Conservation (phyloP, 2,797 vertebrate genomes). For the Phrynocephalus guinanensis region DNA sequence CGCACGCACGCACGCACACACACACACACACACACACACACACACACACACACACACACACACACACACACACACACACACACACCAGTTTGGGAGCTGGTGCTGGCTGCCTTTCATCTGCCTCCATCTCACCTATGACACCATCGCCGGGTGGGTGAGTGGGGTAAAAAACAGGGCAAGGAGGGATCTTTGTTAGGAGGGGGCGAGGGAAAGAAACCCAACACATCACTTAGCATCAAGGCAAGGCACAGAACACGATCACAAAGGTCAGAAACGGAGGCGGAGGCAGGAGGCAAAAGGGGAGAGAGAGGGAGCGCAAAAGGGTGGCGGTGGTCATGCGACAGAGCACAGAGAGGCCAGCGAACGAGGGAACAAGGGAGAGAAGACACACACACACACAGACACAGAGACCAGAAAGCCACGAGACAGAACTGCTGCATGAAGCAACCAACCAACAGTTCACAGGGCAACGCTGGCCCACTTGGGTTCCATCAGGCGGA, state of each 20-base stretch:
- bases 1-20: too few species aligned
- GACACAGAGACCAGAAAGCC: constrained; percentile 1
- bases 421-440: constrained; percentile 54
- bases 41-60: too few species aligned
- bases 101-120: background rate
- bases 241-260: constrained; percentile 31
- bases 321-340: too few species aligned
- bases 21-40: too few species aligned
- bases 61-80: too few species aligned
- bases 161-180: constrained; percentile 47
- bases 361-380: constrained; percentile 15
- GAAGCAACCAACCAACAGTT: constrained; percentile 54
- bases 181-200: constrained; percentile 11
- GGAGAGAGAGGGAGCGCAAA: too few species aligned
- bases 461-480: constrained; percentile 44
- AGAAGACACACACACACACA: background rate
- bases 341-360: background rate
- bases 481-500: constrained; percentile 57
- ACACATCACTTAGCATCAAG: constrained; percentile 40
- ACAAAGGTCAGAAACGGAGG: background rate
- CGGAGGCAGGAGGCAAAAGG: background rate
- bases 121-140: background rate
- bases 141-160: constrained; percentile 8
- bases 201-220: constrained; percentile 19
- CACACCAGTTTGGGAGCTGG: too few species aligned